phyloP scores from a whole-genome alignment of 2,888 invertebrate genomes.

The Salpingus planirostris region DNA sequence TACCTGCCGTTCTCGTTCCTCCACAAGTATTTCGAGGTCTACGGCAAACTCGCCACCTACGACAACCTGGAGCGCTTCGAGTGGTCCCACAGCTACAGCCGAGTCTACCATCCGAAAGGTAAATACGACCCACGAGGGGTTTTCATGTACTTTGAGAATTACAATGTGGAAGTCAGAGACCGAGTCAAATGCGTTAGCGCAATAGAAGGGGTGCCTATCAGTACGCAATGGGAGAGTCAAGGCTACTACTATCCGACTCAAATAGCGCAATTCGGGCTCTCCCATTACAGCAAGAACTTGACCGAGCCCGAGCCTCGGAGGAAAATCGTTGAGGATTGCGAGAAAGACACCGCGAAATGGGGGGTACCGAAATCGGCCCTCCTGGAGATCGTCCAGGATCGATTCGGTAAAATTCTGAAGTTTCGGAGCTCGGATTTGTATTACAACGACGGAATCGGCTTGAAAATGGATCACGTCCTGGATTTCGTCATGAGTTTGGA shows the following conservation, averaged over 20 bases:
- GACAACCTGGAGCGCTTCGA: conserved; percentile 77
- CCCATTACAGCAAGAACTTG: conserved; percentile 93
- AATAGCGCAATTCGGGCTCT: conserved; percentile 95
- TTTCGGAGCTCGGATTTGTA: conserved; percentile 64
- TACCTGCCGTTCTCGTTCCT: conserved; percentile 89
- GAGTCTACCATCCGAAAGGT: conserved; percentile 79
- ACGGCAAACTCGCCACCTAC: conserved; percentile 69
- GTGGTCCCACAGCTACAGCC: conserved; percentile 92
- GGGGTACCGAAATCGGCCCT: conserved; percentile 60
- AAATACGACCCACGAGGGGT: conserved; percentile 84
- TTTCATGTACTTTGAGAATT: conserved; percentile 95
- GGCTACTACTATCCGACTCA: conserved; percentile 98
- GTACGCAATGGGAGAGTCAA: conserved; percentile 92
- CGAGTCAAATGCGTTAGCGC: conserved; percentile 95
- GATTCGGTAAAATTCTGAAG: conserved; percentile 56
- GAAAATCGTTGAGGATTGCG: conserved; percentile 71
- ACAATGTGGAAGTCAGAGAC: conserved; percentile 94
- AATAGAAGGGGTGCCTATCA: conserved; percentile 86
- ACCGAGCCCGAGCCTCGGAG: conserved; percentile 74
- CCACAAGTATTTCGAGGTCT: conserved; percentile 90
- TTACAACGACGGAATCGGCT: conserved; percentile 57
- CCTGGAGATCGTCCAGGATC: conserved; percentile 54
- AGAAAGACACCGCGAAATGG: conserved; percentile 59
- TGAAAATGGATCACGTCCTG: conserved; percentile 58
- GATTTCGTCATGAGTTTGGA: conserved; percentile 73